These are phyloP conservation scores for Grapholita molesta DNA, from an alignment of 1,140 invertebrate genomes.

Conservation along the genomic window DNA sequence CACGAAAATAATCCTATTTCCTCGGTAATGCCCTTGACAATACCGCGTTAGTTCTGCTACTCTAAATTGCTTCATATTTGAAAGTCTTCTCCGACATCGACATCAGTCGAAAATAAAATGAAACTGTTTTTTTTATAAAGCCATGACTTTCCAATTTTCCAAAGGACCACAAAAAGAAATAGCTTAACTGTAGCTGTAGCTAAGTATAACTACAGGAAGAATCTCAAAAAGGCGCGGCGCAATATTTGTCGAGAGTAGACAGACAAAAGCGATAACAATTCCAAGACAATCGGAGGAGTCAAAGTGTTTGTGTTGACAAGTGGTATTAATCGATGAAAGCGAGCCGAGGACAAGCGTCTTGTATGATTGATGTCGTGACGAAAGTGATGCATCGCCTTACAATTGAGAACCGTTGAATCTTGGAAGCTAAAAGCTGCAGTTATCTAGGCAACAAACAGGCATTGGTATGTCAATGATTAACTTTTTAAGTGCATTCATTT, in stretches of 20 bases:
- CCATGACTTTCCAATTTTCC: background rate
- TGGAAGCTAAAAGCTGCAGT: background rate
- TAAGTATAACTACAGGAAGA: slow-evolving; percentile 1
- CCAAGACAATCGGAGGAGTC: slow-evolving; percentile 6
- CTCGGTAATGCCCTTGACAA: slow-evolving; percentile 39
- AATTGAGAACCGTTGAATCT: slow-evolving; percentile 3
- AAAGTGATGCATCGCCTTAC: slow-evolving; percentile 27
- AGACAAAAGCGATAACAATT: slow-evolving; percentile 8
- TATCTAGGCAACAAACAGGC: background rate
- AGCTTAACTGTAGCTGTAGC: too few relatives aligned
- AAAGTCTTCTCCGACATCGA: background rate
- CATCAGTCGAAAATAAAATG: background rate
- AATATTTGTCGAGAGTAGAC: slow-evolving; percentile 14
- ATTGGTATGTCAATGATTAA: background rate
- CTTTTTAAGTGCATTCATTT: background rate
- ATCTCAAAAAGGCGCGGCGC: slow-evolving; percentile 1
- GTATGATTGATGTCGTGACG: slow-evolving; percentile 23
- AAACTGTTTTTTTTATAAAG: background rate
- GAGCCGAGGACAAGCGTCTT: slow-evolving; percentile 13
- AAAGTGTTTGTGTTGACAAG: slow-evolving; percentile 14
- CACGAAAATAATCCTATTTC: slow-evolving; percentile 64
- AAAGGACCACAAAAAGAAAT: background rate
- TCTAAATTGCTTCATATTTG: slow-evolving; percentile 18
- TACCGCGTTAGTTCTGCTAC: slow-evolving; percentile 11
- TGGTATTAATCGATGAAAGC: slow-evolving; percentile 21